phyloP scores from a whole-genome alignment of 2,888 invertebrate species.

The Dromius quadrimaculatus region DNA sequence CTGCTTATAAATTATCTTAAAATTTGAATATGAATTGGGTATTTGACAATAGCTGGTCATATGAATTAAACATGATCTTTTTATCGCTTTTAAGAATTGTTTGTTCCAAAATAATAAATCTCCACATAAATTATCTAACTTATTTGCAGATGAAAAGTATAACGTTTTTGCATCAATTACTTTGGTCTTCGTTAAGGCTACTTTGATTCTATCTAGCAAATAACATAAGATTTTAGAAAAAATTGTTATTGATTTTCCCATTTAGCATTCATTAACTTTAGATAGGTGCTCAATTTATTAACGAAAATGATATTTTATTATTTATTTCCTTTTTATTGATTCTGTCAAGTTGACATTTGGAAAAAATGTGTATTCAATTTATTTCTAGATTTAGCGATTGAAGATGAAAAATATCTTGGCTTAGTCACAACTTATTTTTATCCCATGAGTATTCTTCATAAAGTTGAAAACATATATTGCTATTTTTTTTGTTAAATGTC shows the following conservation, averaged over 20 bases:
- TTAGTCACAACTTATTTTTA: background rate
- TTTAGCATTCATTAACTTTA: background rate
- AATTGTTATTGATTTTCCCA: background rate
- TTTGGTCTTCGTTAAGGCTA: background rate
- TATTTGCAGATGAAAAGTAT: background rate
- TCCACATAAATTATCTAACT: too few relatives aligned
- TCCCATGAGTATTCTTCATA: background rate
- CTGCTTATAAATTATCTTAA: background rate
- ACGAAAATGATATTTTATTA: background rate
- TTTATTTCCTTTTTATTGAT: background rate
- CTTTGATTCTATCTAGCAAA: background rate
- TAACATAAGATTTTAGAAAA: background rate
- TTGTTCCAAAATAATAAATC: too few relatives aligned
- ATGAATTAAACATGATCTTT: too few relatives aligned
- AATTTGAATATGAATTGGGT: background rate
- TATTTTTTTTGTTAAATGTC: background rate
- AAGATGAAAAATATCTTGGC: background rate
- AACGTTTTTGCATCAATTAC: background rate
- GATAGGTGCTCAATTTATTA: background rate
- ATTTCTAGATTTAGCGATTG: background rate
- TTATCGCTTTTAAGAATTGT: too few relatives aligned
- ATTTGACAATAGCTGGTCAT: too few relatives aligned
- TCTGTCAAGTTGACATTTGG: background rate
- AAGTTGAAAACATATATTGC: background rate
- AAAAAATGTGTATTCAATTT: background rate